phyloP scores from a whole-genome alignment of 2,888 invertebrate species.

The Chorisops tibialis region DNA sequence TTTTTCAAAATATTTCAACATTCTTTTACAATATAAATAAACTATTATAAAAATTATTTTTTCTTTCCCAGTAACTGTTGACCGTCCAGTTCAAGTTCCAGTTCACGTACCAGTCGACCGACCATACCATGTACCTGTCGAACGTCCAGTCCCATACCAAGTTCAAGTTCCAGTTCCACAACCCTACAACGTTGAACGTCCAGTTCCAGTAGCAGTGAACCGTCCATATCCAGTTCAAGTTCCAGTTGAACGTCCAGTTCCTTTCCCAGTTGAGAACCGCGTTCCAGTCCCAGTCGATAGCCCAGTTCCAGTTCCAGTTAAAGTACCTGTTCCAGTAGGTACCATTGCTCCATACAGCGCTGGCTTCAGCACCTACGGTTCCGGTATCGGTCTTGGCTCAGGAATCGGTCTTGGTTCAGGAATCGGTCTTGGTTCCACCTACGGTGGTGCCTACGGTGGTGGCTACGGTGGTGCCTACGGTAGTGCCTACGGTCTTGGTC shows the following conservation, averaged over 20 bases:
- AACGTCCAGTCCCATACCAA: slow-evolving; percentile 60
- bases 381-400: not conserved
- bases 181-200: slow-evolving; percentile 71
- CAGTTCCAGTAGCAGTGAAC: slow-evolving; percentile 61
- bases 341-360: slow-evolving; percentile 36
- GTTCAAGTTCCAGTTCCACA: slow-evolving; percentile 64
- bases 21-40: no score
- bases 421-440: no score
- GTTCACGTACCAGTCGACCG: slow-evolving; percentile 55
- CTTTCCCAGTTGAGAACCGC: slow-evolving; percentile 67
- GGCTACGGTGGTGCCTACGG: no score
- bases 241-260: slow-evolving; percentile 60
- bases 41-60: no score
- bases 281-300: slow-evolving; percentile 68
- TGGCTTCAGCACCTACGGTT: no score
- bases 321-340: slow-evolving; percentile 61
- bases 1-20: no score
- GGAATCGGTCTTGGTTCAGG: not conserved
- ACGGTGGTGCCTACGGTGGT: no score
- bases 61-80: slow-evolving; percentile 65
- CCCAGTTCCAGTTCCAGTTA: slow-evolving; percentile 58
- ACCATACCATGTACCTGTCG: slow-evolving; percentile 59
- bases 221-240: slow-evolving; percentile 56
- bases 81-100: slow-evolving; percentile 63
- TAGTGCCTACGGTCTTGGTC: not conserved